These are phyloP conservation scores for Enteromius fasciolatus DNA, from an alignment of 2,797 vertebrate species.

Conservation along the genomic window DNA sequence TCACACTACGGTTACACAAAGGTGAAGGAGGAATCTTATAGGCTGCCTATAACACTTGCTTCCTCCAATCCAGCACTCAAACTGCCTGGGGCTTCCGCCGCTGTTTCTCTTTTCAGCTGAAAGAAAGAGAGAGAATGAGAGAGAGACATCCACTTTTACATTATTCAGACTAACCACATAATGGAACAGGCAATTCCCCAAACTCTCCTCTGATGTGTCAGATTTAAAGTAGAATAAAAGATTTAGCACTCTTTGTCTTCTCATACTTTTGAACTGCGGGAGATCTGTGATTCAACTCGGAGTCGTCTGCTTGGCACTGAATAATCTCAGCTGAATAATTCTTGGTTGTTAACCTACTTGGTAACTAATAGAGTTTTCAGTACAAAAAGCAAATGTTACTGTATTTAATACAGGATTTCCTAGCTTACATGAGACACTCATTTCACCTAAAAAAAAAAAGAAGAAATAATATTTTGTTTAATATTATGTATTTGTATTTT, in stretches of 20 bases:
- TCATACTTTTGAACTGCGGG: constrained; percentile 20
- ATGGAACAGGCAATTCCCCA: constrained; percentile 35
- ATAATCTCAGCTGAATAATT: constrained; percentile 26
- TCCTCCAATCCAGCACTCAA: background rate
- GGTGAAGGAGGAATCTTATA: constrained; percentile 21
- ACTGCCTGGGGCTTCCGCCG: constrained; percentile 32
- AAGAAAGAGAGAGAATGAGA: constrained; percentile 15
- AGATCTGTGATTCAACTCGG: constrained; percentile 29
- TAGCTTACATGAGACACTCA: background rate
- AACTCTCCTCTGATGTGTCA: constrained; percentile 43
- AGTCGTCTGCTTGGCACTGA: constrained; percentile 3
- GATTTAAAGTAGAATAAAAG: constrained; percentile 44
- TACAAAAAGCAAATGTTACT: background rate
- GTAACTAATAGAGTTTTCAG: constrained; percentile 18
- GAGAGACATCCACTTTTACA: constrained; percentile 35
- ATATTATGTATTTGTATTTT: background rate
- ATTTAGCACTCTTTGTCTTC: constrained; percentile 41
- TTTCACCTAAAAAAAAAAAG: background rate
- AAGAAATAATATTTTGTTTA: background rate
- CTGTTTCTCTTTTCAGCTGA: constrained; percentile 15
- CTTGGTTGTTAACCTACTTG: constrained; percentile 22
- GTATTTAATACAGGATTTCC: background rate
- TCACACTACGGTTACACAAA: constrained; percentile 10
- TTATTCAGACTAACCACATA: constrained; percentile 47
- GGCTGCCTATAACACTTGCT: constrained; percentile 29